Evolutionary conservation across 2,797 vertebrate genomes (phyloP).

Genomic region (Clarias pachynema): DNA sequence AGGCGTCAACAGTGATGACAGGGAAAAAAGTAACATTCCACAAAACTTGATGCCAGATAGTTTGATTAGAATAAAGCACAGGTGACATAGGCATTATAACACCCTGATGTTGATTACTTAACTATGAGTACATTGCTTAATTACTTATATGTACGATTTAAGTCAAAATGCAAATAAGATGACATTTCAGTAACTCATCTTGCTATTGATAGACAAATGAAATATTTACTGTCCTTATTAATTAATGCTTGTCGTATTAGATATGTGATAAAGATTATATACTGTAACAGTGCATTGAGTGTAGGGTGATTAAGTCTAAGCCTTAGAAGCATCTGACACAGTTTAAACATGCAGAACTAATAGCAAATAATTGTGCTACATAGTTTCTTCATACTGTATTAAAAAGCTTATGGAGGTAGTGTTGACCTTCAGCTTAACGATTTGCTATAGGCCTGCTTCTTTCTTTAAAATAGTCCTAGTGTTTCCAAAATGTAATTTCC

Average conservation of each 20-base stretch:
- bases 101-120: background rate
- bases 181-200: background rate
- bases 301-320: background rate
- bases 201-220: background rate
- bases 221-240: background rate
- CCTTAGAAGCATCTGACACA: background rate
- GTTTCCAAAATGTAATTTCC: conserved; percentile 22
- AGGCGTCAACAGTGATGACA: background rate
- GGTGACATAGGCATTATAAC: background rate
- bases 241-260: background rate
- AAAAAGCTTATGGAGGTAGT: conserved; percentile 1
- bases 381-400: background rate
- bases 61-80: background rate
- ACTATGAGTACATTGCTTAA: no score
- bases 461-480: conserved; percentile 18
- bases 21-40: background rate
- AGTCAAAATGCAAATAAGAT: background rate
- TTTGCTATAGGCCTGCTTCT: conserved; percentile 16
- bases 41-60: background rate
- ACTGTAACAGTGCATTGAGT: background rate
- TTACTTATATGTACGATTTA: background rate
- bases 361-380: conserved; percentile 1
- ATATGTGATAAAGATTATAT: background rate
- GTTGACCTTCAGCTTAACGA: conserved; percentile 8
- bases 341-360: conserved; percentile 19